Conservation (phyloP, 2,888 invertebrate genomes). For the Elegia similella region DNA sequence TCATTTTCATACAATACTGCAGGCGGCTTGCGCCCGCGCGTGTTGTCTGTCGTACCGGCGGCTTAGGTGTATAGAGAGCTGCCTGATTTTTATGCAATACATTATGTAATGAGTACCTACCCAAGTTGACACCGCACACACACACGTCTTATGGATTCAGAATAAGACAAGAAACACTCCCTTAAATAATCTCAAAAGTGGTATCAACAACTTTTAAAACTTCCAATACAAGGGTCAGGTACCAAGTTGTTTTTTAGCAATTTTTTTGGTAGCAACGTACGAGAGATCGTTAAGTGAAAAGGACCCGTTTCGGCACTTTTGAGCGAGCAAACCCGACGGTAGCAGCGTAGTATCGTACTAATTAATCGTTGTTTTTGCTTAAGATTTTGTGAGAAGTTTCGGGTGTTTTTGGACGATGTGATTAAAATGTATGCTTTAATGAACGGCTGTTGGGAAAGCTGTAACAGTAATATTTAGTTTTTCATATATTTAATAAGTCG, state of each 20-base stretch:
- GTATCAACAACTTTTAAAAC: constrained; percentile 41
- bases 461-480: not conserved
- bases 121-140: too few relatives aligned
- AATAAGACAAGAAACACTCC: too few relatives aligned
- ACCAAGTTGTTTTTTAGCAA: constrained; percentile 60
- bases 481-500: too few relatives aligned
- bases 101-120: too few relatives aligned
- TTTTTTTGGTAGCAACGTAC: constrained; percentile 64
- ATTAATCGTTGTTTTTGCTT: constrained; percentile 65
- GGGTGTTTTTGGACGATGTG: not conserved
- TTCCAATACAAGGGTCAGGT: constrained; percentile 53
- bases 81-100: too few relatives aligned
- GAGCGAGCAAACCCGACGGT: constrained; percentile 60
- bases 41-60: too few relatives aligned
- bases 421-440: constrained; percentile 11
- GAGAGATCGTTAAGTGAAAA: constrained; percentile 70
- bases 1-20: too few relatives aligned
- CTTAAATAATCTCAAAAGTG: too few relatives aligned
- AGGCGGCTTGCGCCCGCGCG: too few relatives aligned
- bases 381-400: constrained; percentile 36
- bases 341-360: constrained; percentile 66
- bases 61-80: too few relatives aligned
- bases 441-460: not conserved
- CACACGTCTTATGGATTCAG: too few relatives aligned
- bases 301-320: constrained; percentile 73